Evolutionary conservation across 2,888 invertebrate species (phyloP).

Genomic region (Pseudococcus jackbeardsleyi): DNA sequence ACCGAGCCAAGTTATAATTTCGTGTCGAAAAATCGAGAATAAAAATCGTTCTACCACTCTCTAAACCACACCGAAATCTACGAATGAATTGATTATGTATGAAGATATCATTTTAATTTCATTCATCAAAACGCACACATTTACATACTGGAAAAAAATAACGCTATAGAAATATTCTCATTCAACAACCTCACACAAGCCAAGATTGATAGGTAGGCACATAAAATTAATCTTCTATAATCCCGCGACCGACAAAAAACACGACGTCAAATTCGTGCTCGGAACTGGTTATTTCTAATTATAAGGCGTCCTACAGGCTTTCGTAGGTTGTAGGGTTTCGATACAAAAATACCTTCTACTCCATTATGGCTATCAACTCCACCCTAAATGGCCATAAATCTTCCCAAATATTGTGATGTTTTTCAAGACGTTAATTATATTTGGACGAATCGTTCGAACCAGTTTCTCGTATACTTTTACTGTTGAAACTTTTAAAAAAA

Average conservation of each 20-base stretch:
- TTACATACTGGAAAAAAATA: not conserved
- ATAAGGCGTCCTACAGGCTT: conserved; percentile 53
- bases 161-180: not conserved
- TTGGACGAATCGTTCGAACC: conserved; percentile 61
- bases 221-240: not conserved
- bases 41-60: not conserved
- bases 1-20: not conserved
- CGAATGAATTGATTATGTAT: not conserved
- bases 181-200: not conserved
- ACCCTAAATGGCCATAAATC: conserved; percentile 65
- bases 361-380: conserved; percentile 64
- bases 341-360: conserved; percentile 57
- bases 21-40: not conserved
- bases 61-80: not conserved
- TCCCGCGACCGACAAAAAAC: conserved; percentile 24
- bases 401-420: conserved; percentile 59
- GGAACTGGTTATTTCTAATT: conserved; percentile 59
- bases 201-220: conserved; percentile 39
- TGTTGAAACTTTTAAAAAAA: conserved; percentile 24
- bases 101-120: not conserved
- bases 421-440: conserved; percentile 60
- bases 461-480: conserved; percentile 47
- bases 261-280: conserved; percentile 22
- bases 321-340: conserved; percentile 49
- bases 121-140: not conserved